Evolutionary conservation across 2,888 invertebrate genomes (phyloP).

Genomic region (Trimorus sp.): DNA sequence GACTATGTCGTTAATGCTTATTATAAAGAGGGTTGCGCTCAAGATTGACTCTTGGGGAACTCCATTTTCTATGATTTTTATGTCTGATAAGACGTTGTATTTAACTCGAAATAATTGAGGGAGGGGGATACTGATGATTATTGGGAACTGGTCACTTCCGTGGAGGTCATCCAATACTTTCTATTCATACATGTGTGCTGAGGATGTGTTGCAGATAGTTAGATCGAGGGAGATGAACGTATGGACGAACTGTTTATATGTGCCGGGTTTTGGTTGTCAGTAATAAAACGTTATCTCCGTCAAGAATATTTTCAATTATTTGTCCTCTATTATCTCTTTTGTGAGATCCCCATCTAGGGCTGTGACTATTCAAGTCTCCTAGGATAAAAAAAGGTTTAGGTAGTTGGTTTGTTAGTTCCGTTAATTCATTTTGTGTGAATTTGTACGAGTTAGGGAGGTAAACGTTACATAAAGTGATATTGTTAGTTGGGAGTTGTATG

Average conservation of each 20-base stretch:
- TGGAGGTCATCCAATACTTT: constrained; percentile 19
- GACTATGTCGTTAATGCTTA: too few species aligned
- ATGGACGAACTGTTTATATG: constrained; percentile 55
- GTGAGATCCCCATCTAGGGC: constrained; percentile 19
- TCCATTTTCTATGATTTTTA: constrained; percentile 22
- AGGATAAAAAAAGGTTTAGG: constrained; percentile 57
- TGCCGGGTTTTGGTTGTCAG: constrained; percentile 46
- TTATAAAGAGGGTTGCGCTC: constrained; percentile 29
- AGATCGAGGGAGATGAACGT: constrained; percentile 13
- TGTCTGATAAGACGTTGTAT: too few species aligned
- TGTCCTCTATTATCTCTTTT: constrained; percentile 51
- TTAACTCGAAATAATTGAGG: constrained; percentile 60
- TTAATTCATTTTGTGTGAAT: constrained; percentile 7
- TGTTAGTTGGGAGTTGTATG: constrained; percentile 1
- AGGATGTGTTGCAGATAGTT: not conserved
- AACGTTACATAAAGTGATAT: constrained; percentile 26
- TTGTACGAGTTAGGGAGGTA: constrained; percentile 29
- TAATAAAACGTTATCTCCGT: constrained; percentile 41
- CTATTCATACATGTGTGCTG: constrained; percentile 38
- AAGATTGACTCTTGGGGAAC: constrained; percentile 31
- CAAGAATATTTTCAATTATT: constrained; percentile 58
- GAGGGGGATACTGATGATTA: constrained; percentile 27
- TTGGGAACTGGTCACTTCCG: constrained; percentile 22
- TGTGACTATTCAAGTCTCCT: constrained; percentile 56
- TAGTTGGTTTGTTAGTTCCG: not conserved